These are phyloP conservation scores for Ginglymostoma cirratum DNA, from an alignment of 2,113 vertebrate species.

Conservation along the genomic window DNA sequence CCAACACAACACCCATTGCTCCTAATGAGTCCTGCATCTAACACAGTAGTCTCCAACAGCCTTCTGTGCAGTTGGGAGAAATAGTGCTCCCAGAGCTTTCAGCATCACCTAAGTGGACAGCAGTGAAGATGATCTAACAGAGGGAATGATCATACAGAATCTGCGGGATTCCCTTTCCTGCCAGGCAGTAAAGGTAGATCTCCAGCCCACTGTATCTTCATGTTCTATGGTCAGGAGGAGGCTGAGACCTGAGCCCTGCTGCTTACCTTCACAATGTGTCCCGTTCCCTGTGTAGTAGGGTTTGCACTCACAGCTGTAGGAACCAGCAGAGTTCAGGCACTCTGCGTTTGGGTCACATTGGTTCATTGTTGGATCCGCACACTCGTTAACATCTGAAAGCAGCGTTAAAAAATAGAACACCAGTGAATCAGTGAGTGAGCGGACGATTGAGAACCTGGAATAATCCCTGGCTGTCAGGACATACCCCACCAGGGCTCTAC, in stretches of 20 bases:
- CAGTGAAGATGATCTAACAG: background rate
- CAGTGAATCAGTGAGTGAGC: too few relatives aligned
- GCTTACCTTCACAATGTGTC: slow-evolving; percentile 37
- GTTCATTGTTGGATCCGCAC: background rate
- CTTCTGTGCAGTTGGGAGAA: background rate
- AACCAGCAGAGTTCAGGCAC: slow-evolving; percentile 12
- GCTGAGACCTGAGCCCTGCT: background rate
- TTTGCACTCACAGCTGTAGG: slow-evolving; percentile 34
- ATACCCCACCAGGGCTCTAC: background rate
- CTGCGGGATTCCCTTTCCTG: background rate
- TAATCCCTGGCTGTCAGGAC: background rate
- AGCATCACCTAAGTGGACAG: background rate
- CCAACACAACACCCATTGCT: background rate
- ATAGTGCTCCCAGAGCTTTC: background rate
- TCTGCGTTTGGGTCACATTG: slow-evolving; percentile 15
- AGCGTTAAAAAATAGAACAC: background rate
- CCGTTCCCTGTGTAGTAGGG: slow-evolving; percentile 35
- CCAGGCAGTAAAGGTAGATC: background rate
- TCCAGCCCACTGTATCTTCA: background rate
- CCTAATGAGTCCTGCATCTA: background rate
- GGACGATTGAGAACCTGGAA: background rate
- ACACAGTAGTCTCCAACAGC: background rate
- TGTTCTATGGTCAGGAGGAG: background rate
- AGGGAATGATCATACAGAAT: background rate
- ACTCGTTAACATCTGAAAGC: slow-evolving; percentile 35